Evolutionary conservation across 1,140 invertebrate genomes (phyloP).

Genomic region (Elymnias hypermnestra): DNA sequence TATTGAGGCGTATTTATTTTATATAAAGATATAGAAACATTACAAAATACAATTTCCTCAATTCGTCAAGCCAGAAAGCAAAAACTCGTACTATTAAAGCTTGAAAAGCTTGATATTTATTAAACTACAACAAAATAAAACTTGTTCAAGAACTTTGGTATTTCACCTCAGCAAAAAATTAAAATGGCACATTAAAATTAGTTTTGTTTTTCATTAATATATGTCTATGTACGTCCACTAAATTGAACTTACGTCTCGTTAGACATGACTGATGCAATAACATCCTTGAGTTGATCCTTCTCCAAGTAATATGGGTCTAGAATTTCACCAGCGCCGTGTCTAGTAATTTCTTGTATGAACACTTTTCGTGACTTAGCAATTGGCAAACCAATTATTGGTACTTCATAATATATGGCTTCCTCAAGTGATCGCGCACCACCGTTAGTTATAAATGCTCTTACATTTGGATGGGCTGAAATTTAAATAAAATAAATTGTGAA

Average conservation of each 20-base stretch:
- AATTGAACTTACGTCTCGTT: constrained; percentile 42
- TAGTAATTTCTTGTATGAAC: constrained; percentile 52
- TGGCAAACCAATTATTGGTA: constrained; percentile 83
- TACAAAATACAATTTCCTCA: too few relatives aligned
- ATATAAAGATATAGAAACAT: too few relatives aligned
- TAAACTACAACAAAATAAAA: too few relatives aligned
- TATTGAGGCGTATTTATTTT: too few relatives aligned
- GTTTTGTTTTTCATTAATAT: too few relatives aligned
- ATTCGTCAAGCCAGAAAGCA: too few relatives aligned
- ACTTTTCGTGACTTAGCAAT: constrained; percentile 73
- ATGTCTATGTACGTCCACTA: too few relatives aligned
- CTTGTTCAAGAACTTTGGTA: too few relatives aligned
- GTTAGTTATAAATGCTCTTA: constrained; percentile 83
- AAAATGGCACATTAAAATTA: too few relatives aligned
- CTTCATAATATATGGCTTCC: constrained; percentile 83
- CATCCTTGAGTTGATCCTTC: constrained; percentile 40
- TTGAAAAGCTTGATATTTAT: too few relatives aligned
- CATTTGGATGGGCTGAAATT: constrained; percentile 79
- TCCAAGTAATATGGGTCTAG: constrained; percentile 53
- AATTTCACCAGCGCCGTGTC: constrained; percentile 50
- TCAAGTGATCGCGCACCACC: constrained; percentile 82
- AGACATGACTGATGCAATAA: constrained; percentile 35
- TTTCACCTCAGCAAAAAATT: too few relatives aligned
- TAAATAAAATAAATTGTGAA: background rate
- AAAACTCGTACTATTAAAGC: too few relatives aligned